Conservation (phyloP, 2,797 vertebrate species). For the Ptychobarbus kaznakovi region DNA sequence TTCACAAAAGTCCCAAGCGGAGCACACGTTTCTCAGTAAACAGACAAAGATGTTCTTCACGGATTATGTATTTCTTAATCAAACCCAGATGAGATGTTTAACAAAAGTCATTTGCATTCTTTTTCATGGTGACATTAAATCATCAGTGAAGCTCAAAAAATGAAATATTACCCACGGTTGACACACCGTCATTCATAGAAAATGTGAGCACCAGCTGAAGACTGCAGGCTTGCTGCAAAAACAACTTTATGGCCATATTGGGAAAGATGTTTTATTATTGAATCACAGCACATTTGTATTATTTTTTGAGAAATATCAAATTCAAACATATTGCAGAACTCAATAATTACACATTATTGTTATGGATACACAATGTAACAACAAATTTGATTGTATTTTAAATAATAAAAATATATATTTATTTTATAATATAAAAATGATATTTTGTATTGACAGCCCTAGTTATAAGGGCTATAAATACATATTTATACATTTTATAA, state of each 20-base stretch:
- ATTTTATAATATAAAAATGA: background rate
- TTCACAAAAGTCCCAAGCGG: background rate
- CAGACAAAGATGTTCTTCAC: background rate
- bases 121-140: background rate
- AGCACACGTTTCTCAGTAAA: background rate
- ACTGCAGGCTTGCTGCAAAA: background rate
- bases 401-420: background rate
- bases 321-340: background rate
- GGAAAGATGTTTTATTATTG: background rate
- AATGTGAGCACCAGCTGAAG: constrained; percentile 10
- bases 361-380: background rate
- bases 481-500: background rate
- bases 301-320: background rate
- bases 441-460: background rate
- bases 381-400: background rate
- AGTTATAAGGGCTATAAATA: background rate
- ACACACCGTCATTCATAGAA: background rate
- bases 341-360: background rate
- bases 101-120: background rate
- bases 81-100: background rate
- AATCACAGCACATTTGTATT: background rate
- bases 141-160: background rate
- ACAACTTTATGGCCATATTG: background rate
- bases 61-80: background rate
- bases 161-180: background rate